phyloP scores from a whole-genome alignment of 2,113 vertebrate genomes.

The Cnemophilus loriae region DNA sequence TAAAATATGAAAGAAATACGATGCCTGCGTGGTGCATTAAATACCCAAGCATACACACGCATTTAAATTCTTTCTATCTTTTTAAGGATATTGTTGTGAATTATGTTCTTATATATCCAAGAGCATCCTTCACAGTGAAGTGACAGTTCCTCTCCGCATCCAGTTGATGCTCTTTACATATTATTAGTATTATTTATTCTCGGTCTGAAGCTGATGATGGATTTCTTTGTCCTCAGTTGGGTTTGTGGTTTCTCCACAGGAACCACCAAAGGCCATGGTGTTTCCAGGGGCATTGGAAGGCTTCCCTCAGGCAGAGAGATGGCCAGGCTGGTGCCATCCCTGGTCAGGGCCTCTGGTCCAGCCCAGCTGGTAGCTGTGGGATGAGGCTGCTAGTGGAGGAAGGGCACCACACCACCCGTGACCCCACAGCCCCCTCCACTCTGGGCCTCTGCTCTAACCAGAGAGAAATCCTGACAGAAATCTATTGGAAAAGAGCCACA shows the following conservation, averaged over 20 bases:
- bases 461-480: not conserved
- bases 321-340: no score
- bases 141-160: conserved; percentile 44
- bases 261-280: not conserved
- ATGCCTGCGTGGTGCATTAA: conserved; percentile 37
- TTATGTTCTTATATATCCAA: conserved; percentile 46
- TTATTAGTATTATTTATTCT: conserved; percentile 60
- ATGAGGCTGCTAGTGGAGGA: not conserved
- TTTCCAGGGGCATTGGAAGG: not conserved
- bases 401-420: rapidly evolving
- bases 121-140: conserved; percentile 32
- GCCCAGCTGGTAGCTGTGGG: not conserved
- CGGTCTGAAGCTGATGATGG: not conserved
- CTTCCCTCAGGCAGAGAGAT: not conserved
- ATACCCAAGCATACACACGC: conserved; percentile 24
- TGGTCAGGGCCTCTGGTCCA: not conserved
- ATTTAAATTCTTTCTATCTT: conserved; percentile 63
- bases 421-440: not conserved
- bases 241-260: conserved; percentile 37
- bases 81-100: conserved; percentile 45
- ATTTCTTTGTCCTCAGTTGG: not conserved
- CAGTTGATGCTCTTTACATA: conserved; percentile 50
- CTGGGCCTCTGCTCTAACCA: not conserved
- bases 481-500: not conserved
- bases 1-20: conserved; percentile 53